Evolutionary conservation across 2,113 vertebrate genomes (phyloP), one percentile per base, ranked within the genome.

Genomic region (Corydoras sp.): DNA sequence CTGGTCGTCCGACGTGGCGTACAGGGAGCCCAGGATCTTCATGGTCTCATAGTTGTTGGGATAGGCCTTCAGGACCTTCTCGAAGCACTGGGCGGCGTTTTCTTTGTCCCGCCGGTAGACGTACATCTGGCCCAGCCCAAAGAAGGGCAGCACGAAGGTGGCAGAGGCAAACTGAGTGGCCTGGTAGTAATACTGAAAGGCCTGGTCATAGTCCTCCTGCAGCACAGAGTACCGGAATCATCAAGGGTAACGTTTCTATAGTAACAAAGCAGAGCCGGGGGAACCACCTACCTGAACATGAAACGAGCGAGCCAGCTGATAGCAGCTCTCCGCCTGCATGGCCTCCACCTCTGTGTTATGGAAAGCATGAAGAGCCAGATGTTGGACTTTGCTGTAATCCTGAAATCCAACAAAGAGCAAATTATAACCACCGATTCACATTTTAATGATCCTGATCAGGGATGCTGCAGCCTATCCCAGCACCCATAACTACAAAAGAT

Each of bases 31-130:
- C 67, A 99, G 92, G 81, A 99, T 99, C 83, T 99, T 99, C 96
- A 99, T 99, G 3, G 97, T 99, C 82, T 99, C 97, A 0, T 99
- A 99, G 85, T 99, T 99, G 83, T 98, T 98, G 76, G 96, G 97
- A 78, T 99, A 99, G 53, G 96, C 95, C 85, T 99, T 99, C 76
- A 99, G 87, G 80, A 99, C 97, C 78, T 98, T 98, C 80, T 99
- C 97, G 74, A 99, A 99, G 86, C 97, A 99, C 29, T 98, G 96
- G 0, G 97, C 96, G 8, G 97, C 97, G 50, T 99, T 99, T 82
- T 99, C 97, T 78, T 95, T 97, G 87, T 99, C 97, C 68, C 97
- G 90, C 80, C 97, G 89, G 82, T 98, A 98, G 80, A 99, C 96
- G 51, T 99, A 98, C 97, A 99, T 99, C 87, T 99, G 97, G 43